Conservation (phyloP, 2,888 invertebrate species). For the Malthinus flaveolus region DNA sequence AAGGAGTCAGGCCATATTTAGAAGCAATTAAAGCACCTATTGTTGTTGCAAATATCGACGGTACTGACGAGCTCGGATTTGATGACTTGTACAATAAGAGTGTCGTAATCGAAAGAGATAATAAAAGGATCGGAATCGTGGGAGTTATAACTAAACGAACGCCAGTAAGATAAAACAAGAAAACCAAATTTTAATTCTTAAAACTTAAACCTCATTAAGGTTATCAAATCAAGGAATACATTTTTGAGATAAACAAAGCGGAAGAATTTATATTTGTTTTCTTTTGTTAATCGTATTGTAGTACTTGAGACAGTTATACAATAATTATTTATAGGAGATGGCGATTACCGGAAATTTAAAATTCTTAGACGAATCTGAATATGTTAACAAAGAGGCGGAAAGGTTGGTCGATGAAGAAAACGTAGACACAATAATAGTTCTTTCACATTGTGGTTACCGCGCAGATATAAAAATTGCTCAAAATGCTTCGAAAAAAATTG, state of each 20-base stretch:
- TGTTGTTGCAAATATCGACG: conserved; percentile 77
- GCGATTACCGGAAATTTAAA: conserved; percentile 67
- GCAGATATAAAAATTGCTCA: conserved; percentile 69
- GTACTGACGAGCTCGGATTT: conserved; percentile 66
- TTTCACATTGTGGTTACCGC: conserved; percentile 81
- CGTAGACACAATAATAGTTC: conserved; percentile 76
- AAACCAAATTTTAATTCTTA: neutral
- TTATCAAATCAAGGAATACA: too few species aligned
- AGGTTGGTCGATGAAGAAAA: conserved; percentile 62
- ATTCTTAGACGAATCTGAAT: conserved; percentile 70
- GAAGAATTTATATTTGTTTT: too few species aligned
- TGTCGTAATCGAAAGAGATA: conserved; percentile 63
- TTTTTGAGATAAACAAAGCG: too few species aligned
- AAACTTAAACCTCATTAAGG: too few species aligned
- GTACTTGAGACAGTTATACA: too few species aligned
- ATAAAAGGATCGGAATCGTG: conserved; percentile 74
- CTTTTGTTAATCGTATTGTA: too few species aligned
- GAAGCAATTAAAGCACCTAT: conserved; percentile 66
- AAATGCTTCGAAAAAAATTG: conserved; percentile 67
- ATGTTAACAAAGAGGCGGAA: conserved; percentile 69
- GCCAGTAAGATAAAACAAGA: conserved; percentile 55
- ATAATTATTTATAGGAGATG: conserved; percentile 60
- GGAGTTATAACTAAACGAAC: conserved; percentile 75
- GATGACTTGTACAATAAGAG: conserved; percentile 67
- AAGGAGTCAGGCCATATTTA: conserved; percentile 73